Conservation (phyloP, 2,888 invertebrate genomes). For the Lepas anatifera region DNA sequence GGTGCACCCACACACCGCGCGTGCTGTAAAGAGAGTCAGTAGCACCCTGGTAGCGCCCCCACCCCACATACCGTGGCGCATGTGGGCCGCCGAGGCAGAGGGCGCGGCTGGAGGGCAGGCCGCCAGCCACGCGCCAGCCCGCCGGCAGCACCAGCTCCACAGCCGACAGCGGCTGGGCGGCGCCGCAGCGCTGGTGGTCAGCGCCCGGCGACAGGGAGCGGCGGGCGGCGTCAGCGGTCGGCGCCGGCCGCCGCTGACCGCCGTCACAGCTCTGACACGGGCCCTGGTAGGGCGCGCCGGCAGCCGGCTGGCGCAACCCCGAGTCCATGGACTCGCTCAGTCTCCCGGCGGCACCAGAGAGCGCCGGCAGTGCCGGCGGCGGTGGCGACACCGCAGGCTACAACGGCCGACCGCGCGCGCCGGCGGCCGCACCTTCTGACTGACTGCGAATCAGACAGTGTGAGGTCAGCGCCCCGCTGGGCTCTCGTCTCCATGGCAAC, state of each 20-base stretch:
- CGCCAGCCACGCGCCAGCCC: slow-evolving; percentile 1
- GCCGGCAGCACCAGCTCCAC: background rate
- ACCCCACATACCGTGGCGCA: background rate
- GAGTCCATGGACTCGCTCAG: background rate
- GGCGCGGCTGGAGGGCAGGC: background rate
- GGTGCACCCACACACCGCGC: too few species aligned
- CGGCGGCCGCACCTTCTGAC: background rate
- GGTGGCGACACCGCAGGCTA: background rate
- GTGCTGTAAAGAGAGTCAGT: background rate
- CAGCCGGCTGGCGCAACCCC: background rate
- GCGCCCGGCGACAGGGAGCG: too few species aligned
- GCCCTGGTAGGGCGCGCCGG: background rate
- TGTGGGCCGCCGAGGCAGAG: background rate
- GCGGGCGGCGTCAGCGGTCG: too few species aligned
- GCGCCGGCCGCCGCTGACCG: too few species aligned
- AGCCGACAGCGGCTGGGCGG: background rate
- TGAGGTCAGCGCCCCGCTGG: background rate
- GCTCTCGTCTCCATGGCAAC: too few species aligned
- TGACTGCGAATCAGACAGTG: slow-evolving; percentile 6
- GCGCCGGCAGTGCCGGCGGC: background rate
- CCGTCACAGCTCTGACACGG: too few species aligned
- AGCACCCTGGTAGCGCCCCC: background rate
- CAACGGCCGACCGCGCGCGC: background rate
- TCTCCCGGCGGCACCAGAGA: background rate
- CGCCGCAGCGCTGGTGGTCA: too few species aligned